A percentile compares a stretch with the other conserved stretches of the same genome.
Conservation (phyloP, 1,140 invertebrate genomes). For the Tetramorium parvispinum region DNA sequence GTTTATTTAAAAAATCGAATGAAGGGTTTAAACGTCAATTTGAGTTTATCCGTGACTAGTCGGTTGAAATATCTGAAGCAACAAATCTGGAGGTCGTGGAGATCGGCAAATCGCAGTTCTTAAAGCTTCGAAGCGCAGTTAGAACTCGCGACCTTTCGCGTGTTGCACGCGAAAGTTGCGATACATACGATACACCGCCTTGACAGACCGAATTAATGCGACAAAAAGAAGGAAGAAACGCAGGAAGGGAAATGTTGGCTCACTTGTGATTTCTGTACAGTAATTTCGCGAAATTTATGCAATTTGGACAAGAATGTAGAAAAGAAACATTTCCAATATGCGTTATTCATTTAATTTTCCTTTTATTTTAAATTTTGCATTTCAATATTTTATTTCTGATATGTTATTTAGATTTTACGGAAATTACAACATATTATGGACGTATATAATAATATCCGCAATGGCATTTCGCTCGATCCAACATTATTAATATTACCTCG, state of each 20-base stretch:
- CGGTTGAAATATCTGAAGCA: conserved; percentile 1
- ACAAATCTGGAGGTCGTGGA: conserved; percentile 31
- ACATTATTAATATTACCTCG: neutral
- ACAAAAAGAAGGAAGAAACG: conserved; percentile 26
- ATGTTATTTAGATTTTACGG: conserved; percentile 31
- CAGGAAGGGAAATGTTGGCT: neutral
- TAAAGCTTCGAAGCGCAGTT: conserved; percentile 28
- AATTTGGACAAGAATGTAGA: neutral
- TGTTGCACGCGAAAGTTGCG: conserved; percentile 42
- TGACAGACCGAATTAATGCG: conserved; percentile 46
- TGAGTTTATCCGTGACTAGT: neutral
- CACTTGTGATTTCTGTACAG: neutral
- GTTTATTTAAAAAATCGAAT: neutral
- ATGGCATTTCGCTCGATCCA: neutral
- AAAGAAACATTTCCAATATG: neutral
- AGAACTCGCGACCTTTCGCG: conserved; percentile 49
- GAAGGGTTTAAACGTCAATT: neutral
- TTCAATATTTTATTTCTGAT: neutral
- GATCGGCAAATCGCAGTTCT: conserved; percentile 27
- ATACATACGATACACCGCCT: conserved; percentile 33
- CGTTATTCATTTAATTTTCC: neutral
- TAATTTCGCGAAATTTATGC: neutral
- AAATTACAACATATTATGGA: neutral
- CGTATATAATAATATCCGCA: conserved; percentile 1
- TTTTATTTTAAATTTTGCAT: neutral